phyloP scores from a whole-genome alignment of 2,888 invertebrate species.

The Erebia aethiops region DNA sequence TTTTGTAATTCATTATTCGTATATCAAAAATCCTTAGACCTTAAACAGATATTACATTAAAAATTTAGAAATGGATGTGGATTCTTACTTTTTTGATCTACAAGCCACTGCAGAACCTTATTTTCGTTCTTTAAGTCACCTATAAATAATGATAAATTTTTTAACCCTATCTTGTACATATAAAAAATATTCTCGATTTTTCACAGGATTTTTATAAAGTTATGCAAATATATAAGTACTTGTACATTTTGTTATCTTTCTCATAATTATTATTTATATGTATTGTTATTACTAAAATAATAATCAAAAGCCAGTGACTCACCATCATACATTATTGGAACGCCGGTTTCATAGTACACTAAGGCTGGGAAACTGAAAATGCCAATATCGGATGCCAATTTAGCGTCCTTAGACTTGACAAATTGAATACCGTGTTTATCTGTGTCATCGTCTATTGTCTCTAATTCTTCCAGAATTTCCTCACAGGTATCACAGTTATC shows the following conservation, averaged over 20 bases:
- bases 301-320: constrained; percentile 63
- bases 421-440: constrained; percentile 96
- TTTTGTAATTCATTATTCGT: constrained; percentile 58
- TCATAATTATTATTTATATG: too few species aligned
- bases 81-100: constrained; percentile 97
- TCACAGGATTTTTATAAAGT: neutral
- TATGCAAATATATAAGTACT: neutral
- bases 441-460: constrained; percentile 96
- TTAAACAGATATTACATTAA: constrained; percentile 54
- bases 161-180: constrained; percentile 34
- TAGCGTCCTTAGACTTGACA: constrained; percentile 95
- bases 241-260: too few species aligned
- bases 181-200: neutral
- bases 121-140: constrained; percentile 97
- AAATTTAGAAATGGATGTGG: constrained; percentile 80
- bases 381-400: constrained; percentile 94
- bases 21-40: constrained; percentile 51
- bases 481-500: constrained; percentile 93
- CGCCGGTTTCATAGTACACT: constrained; percentile 96
- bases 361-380: constrained; percentile 96
- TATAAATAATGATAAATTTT: constrained; percentile 82
- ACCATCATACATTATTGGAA: constrained; percentile 98
- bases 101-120: constrained; percentile 97
- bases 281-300: neutral
- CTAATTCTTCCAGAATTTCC: constrained; percentile 92